Conservation (phyloP, 2,888 invertebrate species). For the Oeneis ivallda region DNA sequence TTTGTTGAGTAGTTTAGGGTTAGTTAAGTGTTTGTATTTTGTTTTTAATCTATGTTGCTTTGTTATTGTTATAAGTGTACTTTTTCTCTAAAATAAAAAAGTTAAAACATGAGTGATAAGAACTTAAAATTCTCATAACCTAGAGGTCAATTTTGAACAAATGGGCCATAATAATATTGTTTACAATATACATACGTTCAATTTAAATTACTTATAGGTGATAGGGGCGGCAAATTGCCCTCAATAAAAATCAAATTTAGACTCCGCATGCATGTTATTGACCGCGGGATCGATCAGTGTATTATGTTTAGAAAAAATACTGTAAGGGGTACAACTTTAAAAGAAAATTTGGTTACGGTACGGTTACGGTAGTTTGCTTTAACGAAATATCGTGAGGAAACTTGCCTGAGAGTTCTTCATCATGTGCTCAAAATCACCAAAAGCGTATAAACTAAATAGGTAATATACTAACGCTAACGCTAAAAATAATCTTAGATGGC, state of each 20-base stretch:
- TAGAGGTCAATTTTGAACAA: constrained; percentile 31
- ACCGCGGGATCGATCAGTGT: constrained; percentile 15
- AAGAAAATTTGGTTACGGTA: too few species aligned
- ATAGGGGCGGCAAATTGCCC: constrained; percentile 73
- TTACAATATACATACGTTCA: constrained; percentile 48
- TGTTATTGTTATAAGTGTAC: background rate
- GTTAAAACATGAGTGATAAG: background rate
- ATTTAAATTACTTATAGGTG: constrained; percentile 60
- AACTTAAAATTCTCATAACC: constrained; percentile 22
- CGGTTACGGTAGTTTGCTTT: too few species aligned
- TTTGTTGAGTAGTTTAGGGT: constrained; percentile 36
- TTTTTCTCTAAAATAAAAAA: background rate
- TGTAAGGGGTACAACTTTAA: too few species aligned
- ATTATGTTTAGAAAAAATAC: background rate
- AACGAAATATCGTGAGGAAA: too few species aligned
- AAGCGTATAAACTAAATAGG: too few species aligned
- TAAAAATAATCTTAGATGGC: too few species aligned
- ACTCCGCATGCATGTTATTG: constrained; percentile 38
- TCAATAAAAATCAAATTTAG: constrained; percentile 76
- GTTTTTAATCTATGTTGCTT: background rate
- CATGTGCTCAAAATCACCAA: too few species aligned
- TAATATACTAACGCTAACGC: too few species aligned
- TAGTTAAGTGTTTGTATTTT: constrained; percentile 4
- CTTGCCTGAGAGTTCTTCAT: too few species aligned
- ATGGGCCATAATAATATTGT: constrained; percentile 27